Base-by-base conservation (phyloP, 2,113 vertebrate genomes). In the Corvus hawaiiensis region DNA sequence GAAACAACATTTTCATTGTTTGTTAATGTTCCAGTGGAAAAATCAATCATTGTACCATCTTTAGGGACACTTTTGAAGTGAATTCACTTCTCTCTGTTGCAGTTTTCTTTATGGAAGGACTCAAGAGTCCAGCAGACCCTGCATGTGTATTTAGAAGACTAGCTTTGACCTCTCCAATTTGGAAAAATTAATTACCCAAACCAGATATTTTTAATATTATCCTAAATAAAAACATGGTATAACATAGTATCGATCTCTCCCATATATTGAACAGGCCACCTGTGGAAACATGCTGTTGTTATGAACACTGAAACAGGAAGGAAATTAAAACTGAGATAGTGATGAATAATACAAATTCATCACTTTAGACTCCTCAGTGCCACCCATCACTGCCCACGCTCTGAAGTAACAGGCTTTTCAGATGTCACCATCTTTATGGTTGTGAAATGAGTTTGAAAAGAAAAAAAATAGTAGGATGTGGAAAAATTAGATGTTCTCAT, bases 401-500 rank as follows among this genome's bases (percentile, higher is more conserved):
- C 75, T 81, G 59, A 77, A 94, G 22, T 15, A 88, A 44, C 16
- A 54, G 55, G 7, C 64, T 85, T 93, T 81, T 51, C 20, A 0
- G 37, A 69, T 80, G 52, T 71, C 59, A 59, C 52, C 35, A 55
- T 30, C 58, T 77, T 46, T 28, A 64, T 43, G 12, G 41, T 56
- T 88, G 52, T 67, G 82, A 93, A 95, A 90, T 83, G 23, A 89
- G 52, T 87, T 49, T 59, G 78, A 94, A 83, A 80, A 66, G 24
- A 16, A 87, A 95, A 87, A 95, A 93, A 94, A 62, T 5, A 9
- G 66, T n/a, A 95, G 71, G 28, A 75, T 9, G 18, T 6, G 68
- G 88, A 92, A 97, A 96, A 90, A 56, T 9, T 9, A 90, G 52
- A 90, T 59, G 17, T 39, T 93, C 35, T 91, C 39, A 67, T 86